phyloP scores from a whole-genome alignment of 1,140 invertebrate species.

The Drosophila nannoptera region DNA sequence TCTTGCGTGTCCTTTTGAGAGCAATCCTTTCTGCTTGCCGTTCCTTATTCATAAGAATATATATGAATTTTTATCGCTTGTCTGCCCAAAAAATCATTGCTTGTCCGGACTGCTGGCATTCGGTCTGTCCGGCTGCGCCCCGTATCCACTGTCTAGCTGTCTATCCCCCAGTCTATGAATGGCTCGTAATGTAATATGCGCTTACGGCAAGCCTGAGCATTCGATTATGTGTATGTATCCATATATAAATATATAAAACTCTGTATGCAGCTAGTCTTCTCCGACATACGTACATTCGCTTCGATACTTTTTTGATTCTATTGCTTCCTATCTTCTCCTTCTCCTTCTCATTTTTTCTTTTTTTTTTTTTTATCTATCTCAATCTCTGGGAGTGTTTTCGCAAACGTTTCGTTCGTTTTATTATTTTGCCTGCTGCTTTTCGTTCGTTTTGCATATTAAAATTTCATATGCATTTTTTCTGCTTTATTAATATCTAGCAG shows the following conservation, averaged over 20 bases:
- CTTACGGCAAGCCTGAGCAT: slow-evolving; percentile 43
- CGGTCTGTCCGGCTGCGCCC: not conserved
- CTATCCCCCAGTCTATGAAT: slow-evolving; percentile 44
- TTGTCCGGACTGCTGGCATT: slow-evolving; percentile 20
- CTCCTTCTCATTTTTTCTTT: no score
- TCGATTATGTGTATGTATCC: slow-evolving; percentile 44
- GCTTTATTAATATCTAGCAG: slow-evolving; percentile 75
- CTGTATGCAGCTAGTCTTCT: no score
- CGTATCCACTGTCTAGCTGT: slow-evolving; percentile 28
- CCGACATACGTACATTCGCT: slow-evolving; percentile 16
- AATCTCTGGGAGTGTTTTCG: slow-evolving; percentile 38
- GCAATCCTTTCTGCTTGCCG: not conserved
- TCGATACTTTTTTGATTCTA: slow-evolving; percentile 60
- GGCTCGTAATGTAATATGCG: slow-evolving; percentile 48
- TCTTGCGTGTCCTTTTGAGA: not conserved
- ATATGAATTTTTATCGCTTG: slow-evolving; percentile 19
- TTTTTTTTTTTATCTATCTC: slow-evolving; percentile 5
- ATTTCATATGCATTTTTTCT: slow-evolving; percentile 73
- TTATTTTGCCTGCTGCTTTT: slow-evolving; percentile 56
- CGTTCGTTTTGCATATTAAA: slow-evolving; percentile 75
- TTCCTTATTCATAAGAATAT: not conserved
- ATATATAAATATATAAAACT: slow-evolving; percentile 41
- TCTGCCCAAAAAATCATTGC: slow-evolving; percentile 46
- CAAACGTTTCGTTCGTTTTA: slow-evolving; percentile 32
- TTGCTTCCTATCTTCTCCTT: not conserved